These are phyloP conservation scores for Tetramorium simillimum DNA, from an alignment of 1,140 invertebrate genomes.

Conservation along the genomic window DNA sequence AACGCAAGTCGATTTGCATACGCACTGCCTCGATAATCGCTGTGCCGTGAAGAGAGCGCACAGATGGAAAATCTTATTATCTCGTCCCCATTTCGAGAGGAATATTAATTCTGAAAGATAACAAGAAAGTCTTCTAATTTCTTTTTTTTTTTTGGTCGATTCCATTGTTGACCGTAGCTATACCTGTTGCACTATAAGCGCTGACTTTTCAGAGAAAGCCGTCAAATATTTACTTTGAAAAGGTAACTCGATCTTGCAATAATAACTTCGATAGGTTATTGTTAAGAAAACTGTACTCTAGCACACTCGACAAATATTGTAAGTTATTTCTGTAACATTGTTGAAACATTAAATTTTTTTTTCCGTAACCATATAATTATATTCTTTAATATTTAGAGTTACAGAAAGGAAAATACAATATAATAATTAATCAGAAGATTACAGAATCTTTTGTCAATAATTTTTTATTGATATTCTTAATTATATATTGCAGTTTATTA, in stretches of 20 bases:
- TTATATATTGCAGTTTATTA: background rate
- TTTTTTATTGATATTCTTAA: background rate
- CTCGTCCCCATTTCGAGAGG: background rate
- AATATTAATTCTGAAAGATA: background rate
- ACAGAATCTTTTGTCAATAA: background rate
- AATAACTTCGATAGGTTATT: constrained; percentile 27
- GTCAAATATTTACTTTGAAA: constrained; percentile 46
- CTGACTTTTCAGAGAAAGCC: background rate
- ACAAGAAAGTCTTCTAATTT: background rate
- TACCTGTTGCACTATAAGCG: constrained; percentile 49
- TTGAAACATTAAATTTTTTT: background rate
- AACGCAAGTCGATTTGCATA: constrained; percentile 41
- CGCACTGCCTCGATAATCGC: constrained; percentile 34
- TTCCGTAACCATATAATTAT: background rate
- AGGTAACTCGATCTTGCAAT: constrained; percentile 19
- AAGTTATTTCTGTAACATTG: background rate
- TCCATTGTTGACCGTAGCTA: background rate
- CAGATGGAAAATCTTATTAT: background rate
- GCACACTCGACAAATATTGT: constrained; percentile 9
- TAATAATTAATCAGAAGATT: background rate
- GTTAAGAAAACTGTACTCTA: constrained; percentile 5
- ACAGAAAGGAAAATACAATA: background rate
- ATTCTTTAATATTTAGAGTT: background rate
- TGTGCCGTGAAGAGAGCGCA: background rate
- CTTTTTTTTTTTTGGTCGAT: constrained; percentile 12